Evolutionary conservation across 2,888 invertebrate genomes (phyloP).

Genomic region (Homarus gammarus): DNA sequence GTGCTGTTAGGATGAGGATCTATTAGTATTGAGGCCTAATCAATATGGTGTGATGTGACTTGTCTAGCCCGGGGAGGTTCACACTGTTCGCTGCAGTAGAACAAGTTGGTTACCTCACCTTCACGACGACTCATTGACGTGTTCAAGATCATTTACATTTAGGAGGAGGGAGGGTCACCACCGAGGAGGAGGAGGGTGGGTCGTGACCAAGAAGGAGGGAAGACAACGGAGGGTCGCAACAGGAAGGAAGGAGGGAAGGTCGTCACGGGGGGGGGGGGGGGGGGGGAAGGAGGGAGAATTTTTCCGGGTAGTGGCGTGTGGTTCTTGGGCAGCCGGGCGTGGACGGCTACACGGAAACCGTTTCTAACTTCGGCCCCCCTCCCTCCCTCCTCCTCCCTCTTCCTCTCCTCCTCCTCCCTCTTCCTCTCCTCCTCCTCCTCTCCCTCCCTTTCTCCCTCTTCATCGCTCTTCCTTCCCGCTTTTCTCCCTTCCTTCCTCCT

Average conservation of each 20-base stretch:
- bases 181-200: background rate
- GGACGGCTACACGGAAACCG: background rate
- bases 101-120: too few species aligned
- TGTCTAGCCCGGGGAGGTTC: too few species aligned
- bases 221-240: background rate
- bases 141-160: too few species aligned
- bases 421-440: too few species aligned
- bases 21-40: too few species aligned
- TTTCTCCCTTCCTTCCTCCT: background rate
- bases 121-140: too few species aligned
- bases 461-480: conserved; percentile 1
- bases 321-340: conserved; percentile 11
- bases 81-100: too few species aligned
- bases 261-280: background rate
- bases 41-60: too few species aligned
- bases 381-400: background rate
- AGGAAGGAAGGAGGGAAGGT: background rate
- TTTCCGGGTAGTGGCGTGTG: conserved; percentile 7
- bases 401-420: background rate
- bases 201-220: background rate
- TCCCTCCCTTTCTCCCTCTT: background rate
- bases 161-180: background rate
- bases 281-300: background rate
- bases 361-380: conserved; percentile 3
- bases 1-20: too few species aligned